These are phyloP conservation scores for Rosalia funebris DNA, from an alignment of 2,888 invertebrate genomes.

Conservation along the genomic window DNA sequence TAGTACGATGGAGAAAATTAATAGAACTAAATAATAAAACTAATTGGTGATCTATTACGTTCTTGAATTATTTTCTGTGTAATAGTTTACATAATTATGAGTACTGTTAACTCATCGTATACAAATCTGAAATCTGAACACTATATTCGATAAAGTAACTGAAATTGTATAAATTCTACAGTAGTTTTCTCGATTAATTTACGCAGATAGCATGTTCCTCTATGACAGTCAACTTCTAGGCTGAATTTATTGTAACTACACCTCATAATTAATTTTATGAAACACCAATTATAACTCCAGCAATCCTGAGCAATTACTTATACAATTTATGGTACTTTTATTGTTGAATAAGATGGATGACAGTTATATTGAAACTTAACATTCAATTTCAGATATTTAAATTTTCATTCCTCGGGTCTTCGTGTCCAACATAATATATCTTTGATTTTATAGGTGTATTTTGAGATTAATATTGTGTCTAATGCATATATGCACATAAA, in stretches of 20 bases:
- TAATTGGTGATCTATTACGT: too few relatives aligned
- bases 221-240: too few relatives aligned
- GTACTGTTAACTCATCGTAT: too few relatives aligned
- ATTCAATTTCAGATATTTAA: constrained; percentile 4
- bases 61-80: too few relatives aligned
- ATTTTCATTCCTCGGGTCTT: background rate
- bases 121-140: too few relatives aligned
- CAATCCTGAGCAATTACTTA: background rate
- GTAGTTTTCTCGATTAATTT: too few relatives aligned
- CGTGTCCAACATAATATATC: constrained; percentile 1
- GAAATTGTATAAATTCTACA: too few relatives aligned
- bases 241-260: background rate
- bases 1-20: too few relatives aligned
- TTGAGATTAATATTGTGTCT: constrained; percentile 4
- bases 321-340: background rate
- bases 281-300: background rate
- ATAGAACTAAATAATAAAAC: too few relatives aligned
- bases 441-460: constrained; percentile 11
- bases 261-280: background rate
- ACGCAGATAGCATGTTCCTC: too few relatives aligned
- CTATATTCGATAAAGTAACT: too few relatives aligned
- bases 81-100: too few relatives aligned
- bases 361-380: background rate
- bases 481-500: constrained; percentile 11
- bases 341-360: background rate